Conservation (phyloP, 2,888 invertebrate genomes). For the Heterodera filipjevi region DNA sequence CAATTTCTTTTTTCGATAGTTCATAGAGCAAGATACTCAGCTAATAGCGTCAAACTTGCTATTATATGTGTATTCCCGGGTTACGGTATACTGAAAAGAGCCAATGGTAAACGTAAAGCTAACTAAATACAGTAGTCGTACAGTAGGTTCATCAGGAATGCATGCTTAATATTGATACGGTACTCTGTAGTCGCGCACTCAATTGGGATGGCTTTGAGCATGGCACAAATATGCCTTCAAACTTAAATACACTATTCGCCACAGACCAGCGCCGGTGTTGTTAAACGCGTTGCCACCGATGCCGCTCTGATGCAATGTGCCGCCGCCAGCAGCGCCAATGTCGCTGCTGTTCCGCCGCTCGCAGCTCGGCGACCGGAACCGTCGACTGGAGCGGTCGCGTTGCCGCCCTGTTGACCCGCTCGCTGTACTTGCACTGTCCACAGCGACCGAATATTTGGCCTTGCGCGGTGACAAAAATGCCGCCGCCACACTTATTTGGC, state of each 20-base stretch:
- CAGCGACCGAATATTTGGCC: slow-evolving; percentile 5
- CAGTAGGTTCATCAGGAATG: too few species aligned
- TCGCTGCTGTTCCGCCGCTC: slow-evolving; percentile 10
- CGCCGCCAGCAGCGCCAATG: background rate
- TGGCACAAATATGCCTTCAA: too few species aligned
- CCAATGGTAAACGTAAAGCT: too few species aligned
- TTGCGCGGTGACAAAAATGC: slow-evolving; percentile 30
- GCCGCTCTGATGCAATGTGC: background rate
- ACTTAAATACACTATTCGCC: background rate
- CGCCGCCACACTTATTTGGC: background rate
- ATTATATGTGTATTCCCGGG: too few species aligned
- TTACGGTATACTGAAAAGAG: too few species aligned
- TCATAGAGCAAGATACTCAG: too few species aligned
- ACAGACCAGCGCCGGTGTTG: slow-evolving; percentile 1
- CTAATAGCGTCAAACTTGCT: too few species aligned
- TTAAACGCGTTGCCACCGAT: background rate
- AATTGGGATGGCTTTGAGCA: too few species aligned
- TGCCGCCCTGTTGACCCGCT: background rate
- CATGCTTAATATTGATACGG: too few species aligned
- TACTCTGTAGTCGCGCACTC: too few species aligned
- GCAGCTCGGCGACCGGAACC: slow-evolving; percentile 18
- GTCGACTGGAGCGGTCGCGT: slow-evolving; percentile 9
- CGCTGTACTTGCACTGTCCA: background rate
- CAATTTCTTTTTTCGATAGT: too few species aligned
- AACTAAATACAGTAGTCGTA: too few species aligned